A percentile compares a stretch with the other conserved stretches of the same genome.
Evolutionary conservation across 2,888 invertebrate genomes (phyloP).

Genomic region (Cerastis leucographa): DNA sequence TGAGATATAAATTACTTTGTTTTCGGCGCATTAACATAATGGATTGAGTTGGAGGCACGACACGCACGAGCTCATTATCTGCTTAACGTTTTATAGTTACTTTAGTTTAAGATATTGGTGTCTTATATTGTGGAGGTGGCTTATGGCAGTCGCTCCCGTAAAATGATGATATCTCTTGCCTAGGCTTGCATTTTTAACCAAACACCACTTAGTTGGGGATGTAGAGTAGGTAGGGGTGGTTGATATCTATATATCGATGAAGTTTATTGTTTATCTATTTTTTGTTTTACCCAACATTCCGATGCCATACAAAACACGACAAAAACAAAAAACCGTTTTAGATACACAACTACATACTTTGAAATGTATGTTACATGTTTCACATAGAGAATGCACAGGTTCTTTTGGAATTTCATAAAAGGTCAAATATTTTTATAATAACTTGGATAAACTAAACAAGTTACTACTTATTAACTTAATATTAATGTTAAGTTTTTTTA

Average conservation of each 20-base stretch:
- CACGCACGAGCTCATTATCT: conserved; percentile 14
- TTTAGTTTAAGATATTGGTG: conserved; percentile 24
- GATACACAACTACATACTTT: background rate
- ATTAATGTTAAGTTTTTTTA: conserved; percentile 38
- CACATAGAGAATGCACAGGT: background rate
- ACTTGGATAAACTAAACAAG: conserved; percentile 29
- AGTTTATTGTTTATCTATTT: background rate
- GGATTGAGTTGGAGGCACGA: conserved; percentile 45
- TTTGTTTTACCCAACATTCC: background rate
- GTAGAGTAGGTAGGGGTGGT: too few species aligned
- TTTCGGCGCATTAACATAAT: conserved; percentile 55
- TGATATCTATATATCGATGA: too few species aligned
- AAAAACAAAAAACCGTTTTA: background rate
- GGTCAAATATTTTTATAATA: conserved; percentile 16
- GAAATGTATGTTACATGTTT: background rate
- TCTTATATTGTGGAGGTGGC: background rate
- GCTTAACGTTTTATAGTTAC: conserved; percentile 7
- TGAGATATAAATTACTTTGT: conserved; percentile 49
- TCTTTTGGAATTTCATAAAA: conserved; percentile 7
- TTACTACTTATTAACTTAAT: conserved; percentile 20
- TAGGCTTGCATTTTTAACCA: background rate
- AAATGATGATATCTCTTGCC: background rate
- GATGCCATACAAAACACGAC: background rate
- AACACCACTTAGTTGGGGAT: background rate
- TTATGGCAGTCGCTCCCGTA: background rate